phyloP scores from a whole-genome alignment of 2,888 invertebrate species.

The Sussaba pulchella region DNA sequence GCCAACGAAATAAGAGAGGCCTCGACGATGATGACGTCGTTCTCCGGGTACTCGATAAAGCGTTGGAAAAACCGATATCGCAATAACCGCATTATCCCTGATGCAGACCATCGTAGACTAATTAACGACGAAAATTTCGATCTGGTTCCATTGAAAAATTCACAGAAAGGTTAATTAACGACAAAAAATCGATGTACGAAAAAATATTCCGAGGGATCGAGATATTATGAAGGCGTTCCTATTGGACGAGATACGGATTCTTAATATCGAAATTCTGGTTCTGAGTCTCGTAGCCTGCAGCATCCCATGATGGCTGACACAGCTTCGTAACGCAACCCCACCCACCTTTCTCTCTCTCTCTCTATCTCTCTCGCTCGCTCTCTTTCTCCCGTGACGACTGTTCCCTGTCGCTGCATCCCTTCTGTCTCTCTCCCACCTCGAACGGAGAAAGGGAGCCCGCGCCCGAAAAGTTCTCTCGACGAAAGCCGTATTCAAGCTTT shows the following conservation, averaged over 20 bases:
- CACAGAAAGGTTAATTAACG: not conserved
- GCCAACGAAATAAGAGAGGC: conserved; percentile 51
- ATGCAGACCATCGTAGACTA: conserved; percentile 33
- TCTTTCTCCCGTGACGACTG: conserved; percentile 52
- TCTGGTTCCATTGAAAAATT: not conserved
- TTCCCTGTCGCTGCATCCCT: conserved; percentile 64
- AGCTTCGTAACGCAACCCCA: conserved; percentile 70
- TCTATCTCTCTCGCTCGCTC: conserved; percentile 42
- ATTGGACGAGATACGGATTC: conserved; percentile 58
- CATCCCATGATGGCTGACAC: conserved; percentile 82
- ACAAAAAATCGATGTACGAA: not conserved
- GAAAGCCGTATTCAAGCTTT: conserved; percentile 76
- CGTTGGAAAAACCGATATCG: too few relatives aligned
- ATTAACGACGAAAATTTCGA: conserved; percentile 25
- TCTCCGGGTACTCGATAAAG: conserved; percentile 50
- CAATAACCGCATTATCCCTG: conserved; percentile 44
- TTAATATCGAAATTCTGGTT: conserved; percentile 53
- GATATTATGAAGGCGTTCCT: conserved; percentile 40
- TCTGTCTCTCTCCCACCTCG: conserved; percentile 56
- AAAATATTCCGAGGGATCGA: conserved; percentile 42
- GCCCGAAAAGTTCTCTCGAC: conserved; percentile 71
- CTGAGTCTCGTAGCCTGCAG: conserved; percentile 73
- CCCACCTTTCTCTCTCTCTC: conserved; percentile 67
- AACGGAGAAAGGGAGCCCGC: conserved; percentile 53
- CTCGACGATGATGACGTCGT: conserved; percentile 20